Percentiles rank a stretch among this genome's conserved stretches.
phyloP scores from a whole-genome alignment of 2,888 invertebrate genomes.

The Ectobius pallidus region DNA sequence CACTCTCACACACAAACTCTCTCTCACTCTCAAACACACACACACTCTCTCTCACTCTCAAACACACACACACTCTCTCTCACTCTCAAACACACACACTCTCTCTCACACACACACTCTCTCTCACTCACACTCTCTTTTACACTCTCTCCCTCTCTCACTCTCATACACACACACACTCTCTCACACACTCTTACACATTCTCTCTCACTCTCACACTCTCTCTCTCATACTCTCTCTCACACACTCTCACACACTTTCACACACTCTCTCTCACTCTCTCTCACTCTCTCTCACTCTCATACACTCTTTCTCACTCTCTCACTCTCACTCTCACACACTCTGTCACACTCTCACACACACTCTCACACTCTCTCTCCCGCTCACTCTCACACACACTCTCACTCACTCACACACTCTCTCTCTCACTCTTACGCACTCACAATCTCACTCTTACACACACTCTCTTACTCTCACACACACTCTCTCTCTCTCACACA shows the following conservation, averaged over 20 bases:
- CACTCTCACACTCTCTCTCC: background rate
- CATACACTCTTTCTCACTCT: background rate
- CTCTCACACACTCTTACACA: no score
- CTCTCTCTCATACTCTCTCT: no score
- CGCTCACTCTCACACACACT: background rate
- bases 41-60: background rate
- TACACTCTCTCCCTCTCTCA: background rate
- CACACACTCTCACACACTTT: no score
- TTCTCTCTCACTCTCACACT: no score
- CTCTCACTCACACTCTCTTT: background rate
- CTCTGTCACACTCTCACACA: background rate
- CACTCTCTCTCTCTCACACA: background rate
- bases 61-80: background rate
- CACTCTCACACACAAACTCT: background rate
- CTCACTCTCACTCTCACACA: background rate
- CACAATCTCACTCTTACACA: background rate
- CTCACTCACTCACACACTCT: background rate
- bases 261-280: no score
- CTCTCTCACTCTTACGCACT: background rate
- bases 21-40: background rate
- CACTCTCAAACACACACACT: background rate
- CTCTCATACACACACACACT: slow-evolving; percentile 1
- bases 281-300: background rate
- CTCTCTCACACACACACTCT: slow-evolving; percentile 1
- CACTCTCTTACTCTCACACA: slow-evolving; percentile 9